Evolutionary conservation across 1,140 invertebrate species (phyloP), one percentile per base, ranked within the genome.

Genomic region (Dreissena rostriformis): DNA sequence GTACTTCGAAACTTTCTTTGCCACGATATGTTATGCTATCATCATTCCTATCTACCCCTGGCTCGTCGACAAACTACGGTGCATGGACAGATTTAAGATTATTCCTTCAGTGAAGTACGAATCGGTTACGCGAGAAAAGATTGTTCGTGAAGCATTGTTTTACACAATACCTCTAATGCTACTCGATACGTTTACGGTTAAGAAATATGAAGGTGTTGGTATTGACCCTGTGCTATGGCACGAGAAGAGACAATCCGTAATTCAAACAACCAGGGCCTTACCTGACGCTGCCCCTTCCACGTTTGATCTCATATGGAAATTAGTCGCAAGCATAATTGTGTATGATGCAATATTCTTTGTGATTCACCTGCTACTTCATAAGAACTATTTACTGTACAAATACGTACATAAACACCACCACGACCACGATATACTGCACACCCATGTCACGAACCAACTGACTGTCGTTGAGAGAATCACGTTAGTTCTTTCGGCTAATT

Each of bases 321-420:
- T 92, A 26, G 51, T 88, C 1, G 86, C 74, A 0, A 87, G 86
- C 63, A 66, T 92, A 7, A 14, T 91, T 5, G 53, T 91, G 12
- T 92, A 88, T 26, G 91, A 92, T 75, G 83, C 80, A 7, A 28
- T 91, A 17, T 92, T 91, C 72, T 91, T 91, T 85, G 63, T 87
- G 22, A 75, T 92, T 29, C 91, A 92, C 75, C 75, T 86, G 6
- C 11, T 74, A 11, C 65, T 92, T 15, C 91, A 92, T 80, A 90
- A 87, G 70, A 90, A 90, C 67, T 29, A 57, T 5, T 88, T 66
- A 66, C 81, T 72, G n/a, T n/a, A n/a, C n/a, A n/a, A n/a, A n/a
- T n/a, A n/a, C n/a, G n/a, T n/a, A n/a, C n/a, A n/a, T n/a, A 85
- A 82, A 2, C 66, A 66, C 7, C 91, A 92, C 72, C 91, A 92